phyloP scores from a whole-genome alignment of 1,140 invertebrate species.

The Drosophila obscura region DNA sequence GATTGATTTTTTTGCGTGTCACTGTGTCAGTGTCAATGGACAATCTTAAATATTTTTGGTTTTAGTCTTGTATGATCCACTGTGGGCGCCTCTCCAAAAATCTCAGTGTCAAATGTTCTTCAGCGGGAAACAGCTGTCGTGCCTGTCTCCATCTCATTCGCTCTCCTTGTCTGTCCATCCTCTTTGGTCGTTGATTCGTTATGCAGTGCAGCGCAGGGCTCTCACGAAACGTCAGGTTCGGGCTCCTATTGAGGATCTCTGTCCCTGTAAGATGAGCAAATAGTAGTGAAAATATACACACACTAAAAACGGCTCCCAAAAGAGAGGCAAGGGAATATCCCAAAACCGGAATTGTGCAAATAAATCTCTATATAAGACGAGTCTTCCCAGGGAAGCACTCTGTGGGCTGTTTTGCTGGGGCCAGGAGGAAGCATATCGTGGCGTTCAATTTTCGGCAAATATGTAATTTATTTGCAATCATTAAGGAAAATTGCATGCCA shows the following conservation, averaged over 20 bases:
- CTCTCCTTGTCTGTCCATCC: conserved; percentile 19
- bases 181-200: conserved; percentile 37
- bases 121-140: conserved; percentile 64
- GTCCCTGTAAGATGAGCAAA: conserved; percentile 50
- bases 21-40: conserved; percentile 73
- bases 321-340: conserved; percentile 56
- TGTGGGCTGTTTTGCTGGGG: conserved; percentile 21
- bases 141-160: conserved; percentile 35
- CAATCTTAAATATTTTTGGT: conserved; percentile 25
- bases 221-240: background rate
- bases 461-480: conserved; percentile 78
- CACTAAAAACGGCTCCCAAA: conserved; percentile 33
- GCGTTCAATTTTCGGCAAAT: conserved; percentile 58
- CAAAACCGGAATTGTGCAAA: conserved; percentile 82
- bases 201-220: conserved; percentile 19
- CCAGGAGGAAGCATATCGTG: conserved; percentile 65
- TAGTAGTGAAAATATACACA: conserved; percentile 76
- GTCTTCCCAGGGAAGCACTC: conserved; percentile 8
- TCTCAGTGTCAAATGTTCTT: conserved; percentile 71
- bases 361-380: conserved; percentile 74
- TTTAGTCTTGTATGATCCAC: conserved; percentile 33
- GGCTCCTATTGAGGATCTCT: conserved; percentile 45
- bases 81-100: conserved; percentile 54
- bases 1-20: conserved; percentile 72
- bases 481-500: conserved; percentile 57